A percentile compares a stretch with the other conserved stretches of the same genome.
Conservation (phyloP, 1,140 invertebrate genomes). For the Zaprionus tsacasi region DNA sequence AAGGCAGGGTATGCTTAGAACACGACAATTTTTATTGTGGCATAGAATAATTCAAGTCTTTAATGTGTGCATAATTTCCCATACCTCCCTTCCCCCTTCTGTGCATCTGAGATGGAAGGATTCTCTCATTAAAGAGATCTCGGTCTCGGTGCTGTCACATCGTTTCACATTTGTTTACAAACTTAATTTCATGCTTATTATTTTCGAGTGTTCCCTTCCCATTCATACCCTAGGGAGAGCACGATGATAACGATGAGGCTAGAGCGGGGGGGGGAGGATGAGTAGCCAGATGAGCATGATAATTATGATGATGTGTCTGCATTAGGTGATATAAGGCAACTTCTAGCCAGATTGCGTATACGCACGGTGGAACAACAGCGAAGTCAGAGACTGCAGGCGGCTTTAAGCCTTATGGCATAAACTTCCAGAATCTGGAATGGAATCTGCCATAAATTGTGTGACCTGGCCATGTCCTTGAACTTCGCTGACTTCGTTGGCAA, state of each 20-base stretch:
- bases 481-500: conserved; percentile 23
- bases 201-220: conserved; percentile 30
- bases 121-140: neutral
- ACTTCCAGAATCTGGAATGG: neutral
- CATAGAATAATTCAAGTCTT: neutral
- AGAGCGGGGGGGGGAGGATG: neutral
- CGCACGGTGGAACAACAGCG: neutral
- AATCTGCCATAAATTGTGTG: conserved; percentile 30
- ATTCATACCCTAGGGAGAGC: conserved; percentile 18
- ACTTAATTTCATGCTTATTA: conserved; percentile 67
- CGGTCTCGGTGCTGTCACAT: conserved; percentile 1
- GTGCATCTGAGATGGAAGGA: neutral
- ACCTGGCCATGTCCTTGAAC: conserved; percentile 61
- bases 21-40: too few species aligned
- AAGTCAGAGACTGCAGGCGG: neutral
- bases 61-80: neutral
- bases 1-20: neutral
- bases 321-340: conserved; percentile 53
- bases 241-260: too few species aligned
- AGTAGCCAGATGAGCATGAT: conserved; percentile 27
- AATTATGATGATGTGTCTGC: conserved; percentile 44
- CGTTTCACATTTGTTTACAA: conserved; percentile 44
- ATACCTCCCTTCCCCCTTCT: neutral
- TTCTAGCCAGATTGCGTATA: neutral
- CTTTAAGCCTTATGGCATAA: neutral